These are phyloP conservation scores for Muscicapa adusta DNA, from an alignment of 2,113 vertebrate genomes.

Conservation along the genomic window DNA sequence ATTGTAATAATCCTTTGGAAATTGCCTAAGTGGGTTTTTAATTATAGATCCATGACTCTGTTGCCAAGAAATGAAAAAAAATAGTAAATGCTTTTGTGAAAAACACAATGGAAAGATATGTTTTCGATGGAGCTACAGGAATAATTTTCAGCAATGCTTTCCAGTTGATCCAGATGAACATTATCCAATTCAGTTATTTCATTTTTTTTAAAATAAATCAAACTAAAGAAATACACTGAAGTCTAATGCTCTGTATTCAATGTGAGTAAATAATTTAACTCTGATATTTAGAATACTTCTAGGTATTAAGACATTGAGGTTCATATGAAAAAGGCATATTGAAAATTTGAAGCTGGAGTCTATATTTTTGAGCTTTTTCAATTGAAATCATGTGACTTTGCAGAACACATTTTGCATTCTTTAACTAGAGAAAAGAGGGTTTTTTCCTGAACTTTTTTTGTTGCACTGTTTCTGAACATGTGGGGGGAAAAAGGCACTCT, in stretches of 20 bases:
- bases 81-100: conserved; percentile 12
- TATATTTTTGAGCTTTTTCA: background rate
- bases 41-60: conserved; percentile 20
- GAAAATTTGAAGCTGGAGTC: background rate
- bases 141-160: background rate
- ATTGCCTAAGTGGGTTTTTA: conserved; percentile 41
- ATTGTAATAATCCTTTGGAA: conserved; percentile 23
- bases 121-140: background rate
- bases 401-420: background rate
- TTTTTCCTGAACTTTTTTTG: background rate
- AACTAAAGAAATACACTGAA: background rate
- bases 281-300: background rate
- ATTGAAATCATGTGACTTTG: background rate
- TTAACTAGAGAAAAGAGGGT: background rate
- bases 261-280: background rate
- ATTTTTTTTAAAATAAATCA: background rate
- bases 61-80: conserved; percentile 44
- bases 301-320: background rate
- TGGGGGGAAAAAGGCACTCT: background rate
- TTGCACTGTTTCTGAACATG: background rate
- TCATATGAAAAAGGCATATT: background rate
- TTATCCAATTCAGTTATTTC: background rate
- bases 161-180: background rate
- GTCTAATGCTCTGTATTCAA: background rate
- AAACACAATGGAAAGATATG: background rate